Evolutionary conservation across 2,888 invertebrate species (phyloP).

Genomic region (Stenodera caucasica): DNA sequence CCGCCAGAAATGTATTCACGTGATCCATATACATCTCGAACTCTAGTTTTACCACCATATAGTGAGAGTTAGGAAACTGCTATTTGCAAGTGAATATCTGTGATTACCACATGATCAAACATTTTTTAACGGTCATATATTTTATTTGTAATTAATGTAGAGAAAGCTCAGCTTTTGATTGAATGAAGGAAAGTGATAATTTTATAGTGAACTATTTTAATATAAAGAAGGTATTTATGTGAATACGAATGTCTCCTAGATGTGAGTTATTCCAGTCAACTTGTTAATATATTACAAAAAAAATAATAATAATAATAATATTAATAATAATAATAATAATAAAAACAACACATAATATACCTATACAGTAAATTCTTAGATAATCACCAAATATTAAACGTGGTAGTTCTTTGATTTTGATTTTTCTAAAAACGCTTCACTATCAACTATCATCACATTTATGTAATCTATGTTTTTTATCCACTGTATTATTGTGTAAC

Average conservation of each 20-base stretch:
- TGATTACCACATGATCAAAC: conserved; percentile 57
- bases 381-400: background rate
- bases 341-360: conserved; percentile 1
- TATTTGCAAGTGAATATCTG: conserved; percentile 58
- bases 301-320: background rate
- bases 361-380: background rate
- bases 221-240: conserved; percentile 46
- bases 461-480: conserved; percentile 11
- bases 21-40: conserved; percentile 58
- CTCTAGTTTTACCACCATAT: conserved; percentile 63
- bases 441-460: background rate
- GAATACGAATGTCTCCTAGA: conserved; percentile 51
- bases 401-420: background rate
- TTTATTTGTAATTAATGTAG: conserved; percentile 41
- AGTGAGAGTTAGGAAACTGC: conserved; percentile 63
- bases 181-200: conserved; percentile 56
- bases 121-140: conserved; percentile 46
- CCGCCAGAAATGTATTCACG: conserved; percentile 62
- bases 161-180: conserved; percentile 52
- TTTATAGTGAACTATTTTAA: conserved; percentile 56
- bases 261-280: conserved; percentile 54
- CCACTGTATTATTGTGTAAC: conserved; percentile 3
- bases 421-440: background rate
- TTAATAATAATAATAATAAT: too few species aligned
- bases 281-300: conserved; percentile 31